Conservation (phyloP, 2,888 invertebrate species). For the Latrodectus hesperus region DNA sequence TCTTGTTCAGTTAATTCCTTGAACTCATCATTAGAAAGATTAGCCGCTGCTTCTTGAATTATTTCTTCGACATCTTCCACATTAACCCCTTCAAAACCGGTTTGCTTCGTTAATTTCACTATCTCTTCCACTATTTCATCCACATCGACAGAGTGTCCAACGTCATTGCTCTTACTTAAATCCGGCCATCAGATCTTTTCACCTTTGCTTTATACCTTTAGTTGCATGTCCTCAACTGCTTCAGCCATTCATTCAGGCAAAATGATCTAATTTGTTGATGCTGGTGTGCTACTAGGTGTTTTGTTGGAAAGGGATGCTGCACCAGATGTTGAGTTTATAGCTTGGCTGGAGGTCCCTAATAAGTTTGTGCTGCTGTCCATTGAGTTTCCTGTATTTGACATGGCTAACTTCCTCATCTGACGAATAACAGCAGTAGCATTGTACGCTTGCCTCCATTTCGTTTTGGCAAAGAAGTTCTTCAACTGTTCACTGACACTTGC, state of each 20-base stretch:
- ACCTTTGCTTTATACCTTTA: conserved; percentile 10
- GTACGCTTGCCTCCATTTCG: conserved; percentile 99
- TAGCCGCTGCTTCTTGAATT: too few species aligned
- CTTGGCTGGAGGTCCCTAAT: conserved; percentile 49
- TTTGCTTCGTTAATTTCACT: too few species aligned
- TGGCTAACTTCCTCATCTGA: conserved; percentile 97
- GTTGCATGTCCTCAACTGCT: conserved; percentile 34
- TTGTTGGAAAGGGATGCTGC: conserved; percentile 50
- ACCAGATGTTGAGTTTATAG: conserved; percentile 46
- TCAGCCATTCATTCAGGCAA: background rate
- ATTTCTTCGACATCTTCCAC: too few species aligned
- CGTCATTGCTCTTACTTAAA: too few species aligned
- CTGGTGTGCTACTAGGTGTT: conserved; percentile 54
- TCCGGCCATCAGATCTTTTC: conserved; percentile 12
- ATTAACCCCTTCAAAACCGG: too few species aligned
- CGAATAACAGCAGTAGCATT: conserved; percentile 98
- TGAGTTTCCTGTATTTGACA: conserved; percentile 75
- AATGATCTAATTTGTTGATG: conserved; percentile 41
- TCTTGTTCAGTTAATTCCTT: too few species aligned
- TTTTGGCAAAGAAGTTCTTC: conserved; percentile 99
- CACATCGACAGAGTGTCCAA: too few species aligned
- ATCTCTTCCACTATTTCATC: too few species aligned
- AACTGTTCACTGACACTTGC: conserved; percentile 99
- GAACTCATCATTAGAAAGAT: too few species aligned
- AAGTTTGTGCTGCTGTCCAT: conserved; percentile 67